Percentiles rank a stretch among this genome's conserved stretches.
Evolutionary conservation across 2,888 invertebrate genomes (phyloP).

Genomic region (Drosophila robusta): DNA sequence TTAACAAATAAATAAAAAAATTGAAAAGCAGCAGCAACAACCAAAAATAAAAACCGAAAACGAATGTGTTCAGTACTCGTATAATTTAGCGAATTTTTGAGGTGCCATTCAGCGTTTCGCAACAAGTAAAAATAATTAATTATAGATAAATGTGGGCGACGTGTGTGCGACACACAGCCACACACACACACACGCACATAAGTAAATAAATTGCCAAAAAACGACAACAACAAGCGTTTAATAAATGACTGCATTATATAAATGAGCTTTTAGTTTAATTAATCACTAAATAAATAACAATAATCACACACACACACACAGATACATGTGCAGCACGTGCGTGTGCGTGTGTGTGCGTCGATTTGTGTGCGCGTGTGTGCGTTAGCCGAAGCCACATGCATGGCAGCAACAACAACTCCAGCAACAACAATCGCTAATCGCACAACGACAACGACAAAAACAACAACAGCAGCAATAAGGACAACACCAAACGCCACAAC

Average conservation of each 20-base stretch:
- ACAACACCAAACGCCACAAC: slow-evolving; percentile 24
- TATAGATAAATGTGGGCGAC: slow-evolving; percentile 70
- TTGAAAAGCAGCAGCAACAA: slow-evolving; percentile 1
- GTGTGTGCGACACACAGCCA: slow-evolving; percentile 45
- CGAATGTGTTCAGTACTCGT: slow-evolving; percentile 56
- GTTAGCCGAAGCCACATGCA: slow-evolving; percentile 45
- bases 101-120: slow-evolving; percentile 39
- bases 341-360: slow-evolving; percentile 20
- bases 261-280: slow-evolving; percentile 81
- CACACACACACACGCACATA: slow-evolving; percentile 16
- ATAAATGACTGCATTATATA: slow-evolving; percentile 74
- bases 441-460: slow-evolving; percentile 5
- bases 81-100: slow-evolving; percentile 52
- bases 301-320: slow-evolving; percentile 6
- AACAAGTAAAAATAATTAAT: slow-evolving; percentile 73
- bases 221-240: slow-evolving; percentile 37
- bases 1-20: slow-evolving; percentile 26
- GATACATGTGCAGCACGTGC: slow-evolving; percentile 29
- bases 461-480: slow-evolving; percentile 13
- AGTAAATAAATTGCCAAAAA: slow-evolving; percentile 46
- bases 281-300: slow-evolving; percentile 71
- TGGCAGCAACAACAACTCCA: slow-evolving; percentile 33
- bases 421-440: slow-evolving; percentile 20
- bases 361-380: slow-evolving; percentile 18
- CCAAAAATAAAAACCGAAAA: slow-evolving; percentile 21